Conservation (phyloP, 2,113 vertebrate species). For the Elephas maximus region DNA sequence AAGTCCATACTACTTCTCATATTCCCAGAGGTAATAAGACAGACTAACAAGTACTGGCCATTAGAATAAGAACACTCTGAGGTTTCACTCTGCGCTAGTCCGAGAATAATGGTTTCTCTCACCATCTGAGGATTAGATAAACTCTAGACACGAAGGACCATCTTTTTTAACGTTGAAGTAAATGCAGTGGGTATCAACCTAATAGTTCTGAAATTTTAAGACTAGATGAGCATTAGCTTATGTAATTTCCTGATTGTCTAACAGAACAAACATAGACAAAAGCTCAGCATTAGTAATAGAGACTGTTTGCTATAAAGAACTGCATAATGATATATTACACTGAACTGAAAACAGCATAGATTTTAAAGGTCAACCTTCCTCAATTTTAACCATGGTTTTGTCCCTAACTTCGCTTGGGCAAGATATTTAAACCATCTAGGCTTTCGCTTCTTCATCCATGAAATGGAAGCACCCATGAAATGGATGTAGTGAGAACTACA, state of each 20-base stretch:
- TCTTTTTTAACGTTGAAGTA: slow-evolving; percentile 7
- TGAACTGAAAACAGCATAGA: neutral
- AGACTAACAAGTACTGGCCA: neutral
- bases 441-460: neutral
- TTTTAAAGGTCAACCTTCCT: slow-evolving; percentile 48
- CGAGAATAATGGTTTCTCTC: neutral
- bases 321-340: neutral
- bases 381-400: slow-evolving; percentile 36
- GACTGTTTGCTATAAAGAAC: slow-evolving; percentile 19
- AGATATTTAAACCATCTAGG: slow-evolving; percentile 37
- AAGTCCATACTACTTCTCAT: neutral
- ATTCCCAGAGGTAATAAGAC: neutral
- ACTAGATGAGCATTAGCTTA: slow-evolving; percentile 4
- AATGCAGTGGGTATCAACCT: neutral
- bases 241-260: slow-evolving; percentile 45
- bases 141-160: neutral
- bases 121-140: neutral
- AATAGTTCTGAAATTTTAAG: slow-evolving; percentile 17
- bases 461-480: slow-evolving; percentile 26
- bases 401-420: slow-evolving; percentile 34
- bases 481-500: neutral
- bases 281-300: slow-evolving; percentile 30
- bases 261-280: slow-evolving; percentile 51
- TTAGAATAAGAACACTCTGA: neutral
- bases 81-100: neutral